Base-by-base conservation (phyloP, 2,113 vertebrate species). In the Stictonetta naevosa region DNA sequence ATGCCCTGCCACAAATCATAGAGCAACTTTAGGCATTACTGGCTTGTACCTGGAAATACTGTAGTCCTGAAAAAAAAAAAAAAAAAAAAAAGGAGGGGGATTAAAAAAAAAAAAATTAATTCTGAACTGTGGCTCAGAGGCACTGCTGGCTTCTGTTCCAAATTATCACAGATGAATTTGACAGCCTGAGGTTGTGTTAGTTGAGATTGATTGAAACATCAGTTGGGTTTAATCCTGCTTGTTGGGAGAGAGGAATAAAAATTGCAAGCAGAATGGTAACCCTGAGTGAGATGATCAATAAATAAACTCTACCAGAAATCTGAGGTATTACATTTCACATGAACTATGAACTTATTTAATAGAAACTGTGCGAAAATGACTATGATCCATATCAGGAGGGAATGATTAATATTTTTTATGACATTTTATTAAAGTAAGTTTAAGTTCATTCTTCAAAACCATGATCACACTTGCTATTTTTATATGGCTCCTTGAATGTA, bases 131-230 rank as follows among this genome's bases (percentile, higher is more conserved):
- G 40, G 80, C 76, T 63, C 71, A 44, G 64, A 84, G 63, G 38
- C 19, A 42, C 48, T 22, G 29, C n/a, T 95, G 66, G 53, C 36
- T 95, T 90, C 69, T 94, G 55, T 56, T 94, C 72, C 4, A 1
- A 93, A 93, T 79, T 62, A 89, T 22, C 8, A 8, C 28, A 53
- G 60, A 79, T 68, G 60, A 71, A 84, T 96, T 63, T 44, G 42
- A 69, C 86, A 76, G 91, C 81, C 89, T 88, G 56, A 59, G 55
- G 82, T 44, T 77, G 68, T 87, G 29, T 86, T 76, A 72, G 69
- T 21, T 42, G 83, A 87, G 77, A 90, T 72, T 93, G 94, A 91
- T 89, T 92, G 92, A 96, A 97, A 96, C 58, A 86, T 94, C 58
- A 88, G 64, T 95, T 82, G 66, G 67, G 86, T 93, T 96, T 96